Evolutionary conservation across 2,888 invertebrate genomes (phyloP).

Genomic region (Chrysina gloriosa): DNA sequence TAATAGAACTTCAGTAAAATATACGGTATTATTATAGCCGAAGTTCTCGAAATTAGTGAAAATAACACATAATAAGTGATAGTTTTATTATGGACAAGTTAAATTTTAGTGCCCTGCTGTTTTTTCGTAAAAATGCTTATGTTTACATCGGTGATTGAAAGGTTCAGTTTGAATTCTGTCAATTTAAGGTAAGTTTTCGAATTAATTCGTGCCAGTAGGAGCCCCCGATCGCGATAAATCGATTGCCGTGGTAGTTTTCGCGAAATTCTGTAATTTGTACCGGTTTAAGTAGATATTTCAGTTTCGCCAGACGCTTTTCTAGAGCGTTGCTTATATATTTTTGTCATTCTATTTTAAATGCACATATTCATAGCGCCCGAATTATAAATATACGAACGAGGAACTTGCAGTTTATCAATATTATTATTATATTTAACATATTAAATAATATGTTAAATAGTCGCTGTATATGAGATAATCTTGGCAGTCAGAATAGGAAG

Average conservation of each 20-base stretch:
- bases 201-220: not conserved
- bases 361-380: conserved; percentile 23
- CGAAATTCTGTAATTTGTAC: conserved; percentile 1
- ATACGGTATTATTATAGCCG: conserved; percentile 61
- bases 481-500: conserved; percentile 44
- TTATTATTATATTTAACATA: too few species aligned
- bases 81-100: conserved; percentile 61
- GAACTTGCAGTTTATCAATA: conserved; percentile 12
- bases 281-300: conserved; percentile 23
- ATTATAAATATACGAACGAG: conserved; percentile 11
- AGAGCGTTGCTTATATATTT: conserved; percentile 29
- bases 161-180: conserved; percentile 74
- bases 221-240: not conserved
- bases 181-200: conserved; percentile 67
- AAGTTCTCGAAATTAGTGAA: conserved; percentile 59
- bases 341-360: conserved; percentile 34
- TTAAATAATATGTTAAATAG: conserved; percentile 40
- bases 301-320: conserved; percentile 23
- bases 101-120: conserved; percentile 62
- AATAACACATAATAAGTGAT: conserved; percentile 64
- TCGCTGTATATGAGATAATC: conserved; percentile 41
- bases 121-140: conserved; percentile 71
- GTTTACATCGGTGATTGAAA: conserved; percentile 81
- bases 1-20: conserved; percentile 61
- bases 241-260: not conserved